These are phyloP conservation scores for Vidua macroura DNA, from an alignment of 2,113 vertebrate species.

Conservation along the genomic window DNA sequence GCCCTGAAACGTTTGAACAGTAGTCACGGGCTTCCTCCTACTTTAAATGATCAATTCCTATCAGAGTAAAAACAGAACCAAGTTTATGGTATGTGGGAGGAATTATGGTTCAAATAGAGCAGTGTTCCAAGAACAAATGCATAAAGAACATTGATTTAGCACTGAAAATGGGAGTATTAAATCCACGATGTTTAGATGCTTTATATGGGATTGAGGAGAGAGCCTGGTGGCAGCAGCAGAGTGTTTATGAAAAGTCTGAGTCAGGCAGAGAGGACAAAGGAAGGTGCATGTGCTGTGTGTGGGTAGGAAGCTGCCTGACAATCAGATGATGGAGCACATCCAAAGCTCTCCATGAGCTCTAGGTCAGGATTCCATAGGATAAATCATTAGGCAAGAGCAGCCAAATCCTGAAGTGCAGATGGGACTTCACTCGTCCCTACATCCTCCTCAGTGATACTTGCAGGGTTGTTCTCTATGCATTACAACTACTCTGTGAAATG, in stretches of 20 bases:
- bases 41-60: slow-evolving; percentile 28
- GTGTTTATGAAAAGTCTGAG: background rate
- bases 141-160: slow-evolving; percentile 67
- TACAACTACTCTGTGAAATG: background rate
- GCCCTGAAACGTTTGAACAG: background rate
- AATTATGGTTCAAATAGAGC: slow-evolving; percentile 24
- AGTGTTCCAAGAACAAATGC: slow-evolving; percentile 64
- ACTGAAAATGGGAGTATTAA: slow-evolving; percentile 36
- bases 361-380: background rate
- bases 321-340: background rate
- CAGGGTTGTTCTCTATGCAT: background rate
- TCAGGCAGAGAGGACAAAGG: slow-evolving; percentile 16
- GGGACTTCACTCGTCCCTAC: background rate
- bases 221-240: background rate
- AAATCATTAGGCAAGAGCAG: background rate
- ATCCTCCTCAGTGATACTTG: background rate
- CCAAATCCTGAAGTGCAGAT: background rate
- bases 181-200: slow-evolving; percentile 42
- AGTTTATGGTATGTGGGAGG: slow-evolving; percentile 22
- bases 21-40: background rate
- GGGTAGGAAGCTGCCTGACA: background rate
- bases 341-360: background rate
- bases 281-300: background rate
- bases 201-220: background rate
- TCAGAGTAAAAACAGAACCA: slow-evolving; percentile 28